Base-by-base conservation (phyloP, 2,113 vertebrate genomes). In the Phylloscopus whistleri region DNA sequence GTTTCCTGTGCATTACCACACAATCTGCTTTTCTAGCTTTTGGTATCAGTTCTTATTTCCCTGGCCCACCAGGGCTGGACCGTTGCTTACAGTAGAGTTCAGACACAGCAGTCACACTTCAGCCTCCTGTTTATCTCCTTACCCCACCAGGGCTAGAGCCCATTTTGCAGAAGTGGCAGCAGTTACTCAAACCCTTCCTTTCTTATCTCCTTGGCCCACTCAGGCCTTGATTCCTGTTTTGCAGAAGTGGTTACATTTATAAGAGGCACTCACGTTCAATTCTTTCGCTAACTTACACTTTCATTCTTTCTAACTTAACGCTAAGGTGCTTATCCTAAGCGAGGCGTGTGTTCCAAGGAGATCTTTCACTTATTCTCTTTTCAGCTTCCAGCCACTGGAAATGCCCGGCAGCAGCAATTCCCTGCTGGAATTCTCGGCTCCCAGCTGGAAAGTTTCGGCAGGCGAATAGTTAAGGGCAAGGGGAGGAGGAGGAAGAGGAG, bases 361-460 rank as follows among this genome's bases (percentile, higher is more conserved):
- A 12, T 4, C 37, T 14, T 30, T 20, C 2, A 18, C 58, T 52
- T 53, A 9, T 22, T 39, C 13, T 6, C 35, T 28, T 81, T 5
- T 2, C 49, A 43, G 20, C 23, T 39, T n/a, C 39, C 69, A 64
- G 44, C 18, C 37, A 5, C 24, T 31, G 46, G 10, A 11, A 67
- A 76, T 5, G 12, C 58, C 51, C 33, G 21, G 44, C 72, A 49
- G 89, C 73, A 20, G 58, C 49, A 60, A n/a, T 35, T 62, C 62
- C 70, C 46, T 9, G 30, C 56, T 24, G 8, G 4, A 26, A 23
- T n/a, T n/a, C 33, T 3, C 9, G 39, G 35, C 60, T 60, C 7
- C 11, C 15, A 21, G 6, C 11, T 37, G 95, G 96, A 97, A 97
- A 97, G 44, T 97, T 97, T 96, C 84, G 72, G 96, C 80, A 97